A percentile compares a stretch with the other conserved stretches of the same genome.
These are phyloP conservation scores for Cheilosia pagana DNA, from an alignment of 2,888 invertebrate species.

Conservation along the genomic window DNA sequence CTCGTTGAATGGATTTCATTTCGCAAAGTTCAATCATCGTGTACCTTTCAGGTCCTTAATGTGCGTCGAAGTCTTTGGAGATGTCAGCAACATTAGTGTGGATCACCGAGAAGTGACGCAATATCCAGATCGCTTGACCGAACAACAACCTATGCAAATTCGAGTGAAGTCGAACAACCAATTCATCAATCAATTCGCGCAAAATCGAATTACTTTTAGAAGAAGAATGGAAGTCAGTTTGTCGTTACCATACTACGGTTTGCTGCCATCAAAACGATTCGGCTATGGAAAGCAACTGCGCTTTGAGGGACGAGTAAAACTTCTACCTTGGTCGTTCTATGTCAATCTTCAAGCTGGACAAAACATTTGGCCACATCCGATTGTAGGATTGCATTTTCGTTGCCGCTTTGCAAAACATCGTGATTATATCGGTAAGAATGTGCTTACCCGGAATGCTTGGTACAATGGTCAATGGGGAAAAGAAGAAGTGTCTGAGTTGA, in stretches of 20 bases:
- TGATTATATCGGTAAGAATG: constrained; percentile 83
- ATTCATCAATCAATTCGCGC: not conserved
- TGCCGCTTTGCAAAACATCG: constrained; percentile 85
- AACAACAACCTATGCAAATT: not conserved
- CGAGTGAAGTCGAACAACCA: not conserved
- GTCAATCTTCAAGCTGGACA: constrained; percentile 87
- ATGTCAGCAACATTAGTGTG: constrained; percentile 85
- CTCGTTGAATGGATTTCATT: constrained; percentile 89
- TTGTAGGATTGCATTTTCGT: constrained; percentile 89
- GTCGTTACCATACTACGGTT: constrained; percentile 81
- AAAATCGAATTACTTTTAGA: not conserved
- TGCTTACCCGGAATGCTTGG: constrained; percentile 88
- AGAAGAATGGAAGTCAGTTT: constrained; percentile 26
- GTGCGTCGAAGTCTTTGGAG: constrained; percentile 86
- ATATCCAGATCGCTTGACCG: constrained; percentile 78
- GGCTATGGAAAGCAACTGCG: constrained; percentile 84
- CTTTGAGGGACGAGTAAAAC: constrained; percentile 86
- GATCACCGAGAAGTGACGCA: constrained; percentile 80
- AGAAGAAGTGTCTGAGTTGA: constrained; percentile 76
- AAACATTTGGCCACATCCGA: constrained; percentile 88
- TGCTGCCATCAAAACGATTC: constrained; percentile 79
- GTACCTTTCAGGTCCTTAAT: constrained; percentile 85
- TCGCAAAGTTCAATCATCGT: constrained; percentile 87
- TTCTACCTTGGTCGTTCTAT: constrained; percentile 88
- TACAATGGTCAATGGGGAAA: constrained; percentile 83